A percentile compares a stretch with the other conserved stretches of the same genome.
Evolutionary conservation across 2,797 vertebrate species (phyloP).

Genomic region (Acipenser oxyrinchus): DNA sequence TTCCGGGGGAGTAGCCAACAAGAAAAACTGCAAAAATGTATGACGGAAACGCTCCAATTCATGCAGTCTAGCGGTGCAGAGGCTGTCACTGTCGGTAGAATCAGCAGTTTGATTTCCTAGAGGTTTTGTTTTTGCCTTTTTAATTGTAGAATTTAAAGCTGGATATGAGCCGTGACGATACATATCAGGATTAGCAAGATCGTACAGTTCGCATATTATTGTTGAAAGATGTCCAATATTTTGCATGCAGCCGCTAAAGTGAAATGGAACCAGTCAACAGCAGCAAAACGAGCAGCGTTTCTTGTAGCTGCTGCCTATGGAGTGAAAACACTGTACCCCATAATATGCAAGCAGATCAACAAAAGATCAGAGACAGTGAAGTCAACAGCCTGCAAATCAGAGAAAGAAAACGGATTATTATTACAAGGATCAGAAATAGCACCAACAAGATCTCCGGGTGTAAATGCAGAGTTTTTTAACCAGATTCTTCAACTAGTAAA

Average conservation of each 20-base stretch:
- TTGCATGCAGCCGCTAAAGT: constrained; percentile 65
- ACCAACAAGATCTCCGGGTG: constrained; percentile 58
- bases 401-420: constrained; percentile 44
- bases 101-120: background rate
- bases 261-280: constrained; percentile 66
- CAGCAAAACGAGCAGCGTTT: constrained; percentile 71
- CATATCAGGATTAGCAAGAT: constrained; percentile 24
- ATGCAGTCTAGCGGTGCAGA: constrained; percentile 42
- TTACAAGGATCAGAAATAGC: constrained; percentile 21
- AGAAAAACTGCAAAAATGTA: constrained; percentile 18
- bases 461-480: constrained; percentile 76
- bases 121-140: background rate
- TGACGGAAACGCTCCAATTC: constrained; percentile 28
- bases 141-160: constrained; percentile 26
- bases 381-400: constrained; percentile 13
- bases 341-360: constrained; percentile 59
- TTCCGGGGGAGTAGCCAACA: constrained; percentile 34
- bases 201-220: constrained; percentile 7
- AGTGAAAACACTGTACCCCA: constrained; percentile 70
- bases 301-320: constrained; percentile 80
- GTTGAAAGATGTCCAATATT: constrained; percentile 64
- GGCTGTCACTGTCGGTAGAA: background rate
- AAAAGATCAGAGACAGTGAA: constrained; percentile 23
- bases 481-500: constrained; percentile 78
- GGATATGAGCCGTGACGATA: constrained; percentile 28